Base-by-base conservation (phyloP, 2,888 invertebrate species). In the Rapana venosa region DNA sequence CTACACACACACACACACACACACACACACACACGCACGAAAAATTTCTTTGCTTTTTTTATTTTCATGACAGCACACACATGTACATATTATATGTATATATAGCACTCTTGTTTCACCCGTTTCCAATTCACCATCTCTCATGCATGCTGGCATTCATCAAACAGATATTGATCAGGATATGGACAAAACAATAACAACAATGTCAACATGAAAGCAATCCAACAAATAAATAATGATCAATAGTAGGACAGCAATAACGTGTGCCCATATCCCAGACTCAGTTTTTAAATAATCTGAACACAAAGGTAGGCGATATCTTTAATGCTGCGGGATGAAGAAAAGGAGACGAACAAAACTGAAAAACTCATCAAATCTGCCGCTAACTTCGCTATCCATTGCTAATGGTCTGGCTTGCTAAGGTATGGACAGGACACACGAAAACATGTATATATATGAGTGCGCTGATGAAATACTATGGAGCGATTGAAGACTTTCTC, bases 291-390 rank as follows among this genome's bases (percentile, higher is more conserved):
- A 32, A 32, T 22, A 61, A 66, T 15, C 61, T 86, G 86, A 86
- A 86, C 86, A 86, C 86, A 86, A 86, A 61, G 30, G 86, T 32
- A 61, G 86, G 86, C 86, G 66, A 86, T 86, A 86, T 86, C 86
- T 86, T 61, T 86, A 20, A 61, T 47, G 36, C 47, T 83, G 20
- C 6, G 30, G 17, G 30, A 30, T 85, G 84, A 85, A 22, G 58
- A 35, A 58, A 58, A 5, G 20, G 17, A 30, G 26, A 58, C 26
- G 30, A 84, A 74, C 26, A 74, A 47, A 47, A 47, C 8, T 8
- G 61, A 15, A 15, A 66, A 22, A 22, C 17, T 66, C 20, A 66
- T 66, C 13, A 66, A 22, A 66, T 66, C 17, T 26, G 26, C 13
- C 66, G 13, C 26, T 26, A 26, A 22, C 66, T 22, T 66, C 66